Percentiles rank a stretch among this genome's conserved stretches.
Evolutionary conservation across 1,140 invertebrate genomes (phyloP).

Genomic region (Varroa destructor): DNA sequence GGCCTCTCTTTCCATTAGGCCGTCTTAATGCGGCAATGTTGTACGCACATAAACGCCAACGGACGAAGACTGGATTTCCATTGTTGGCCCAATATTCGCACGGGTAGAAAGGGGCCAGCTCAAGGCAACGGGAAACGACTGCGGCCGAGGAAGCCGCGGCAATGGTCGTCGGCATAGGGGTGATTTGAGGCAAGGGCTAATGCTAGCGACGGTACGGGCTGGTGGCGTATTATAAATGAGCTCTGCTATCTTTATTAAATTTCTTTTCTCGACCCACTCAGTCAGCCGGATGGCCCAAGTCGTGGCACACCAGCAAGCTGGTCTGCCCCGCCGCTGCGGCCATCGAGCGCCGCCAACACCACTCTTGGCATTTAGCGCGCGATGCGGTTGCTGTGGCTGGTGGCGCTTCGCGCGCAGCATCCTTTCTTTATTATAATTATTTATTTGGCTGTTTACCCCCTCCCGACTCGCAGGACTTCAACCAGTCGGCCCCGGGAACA

Average conservation of each 20-base stretch:
- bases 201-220: neutral
- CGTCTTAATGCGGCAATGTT: too few relatives aligned
- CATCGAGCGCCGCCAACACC: neutral
- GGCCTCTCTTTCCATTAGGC: too few relatives aligned
- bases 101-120: too few relatives aligned
- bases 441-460: constrained; percentile 22
- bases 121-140: constrained; percentile 26
- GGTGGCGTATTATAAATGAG: constrained; percentile 32
- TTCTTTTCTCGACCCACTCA: constrained; percentile 22
- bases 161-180: neutral
- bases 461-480: too few relatives aligned
- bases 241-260: constrained; percentile 28
- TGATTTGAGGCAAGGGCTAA: too few relatives aligned
- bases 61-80: too few relatives aligned
- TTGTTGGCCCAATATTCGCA: too few relatives aligned
- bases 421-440: constrained; percentile 26
- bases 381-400: constrained; percentile 1
- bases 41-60: too few relatives aligned
- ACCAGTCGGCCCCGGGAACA: too few relatives aligned
- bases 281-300: too few relatives aligned
- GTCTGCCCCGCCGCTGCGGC: neutral
- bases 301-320: too few relatives aligned
- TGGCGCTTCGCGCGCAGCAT: neutral
- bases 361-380: neutral
- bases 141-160: too few relatives aligned